These are phyloP conservation scores for Hydrolagus colliei DNA, from an alignment of 2,797 vertebrate species.

Conservation along the genomic window DNA sequence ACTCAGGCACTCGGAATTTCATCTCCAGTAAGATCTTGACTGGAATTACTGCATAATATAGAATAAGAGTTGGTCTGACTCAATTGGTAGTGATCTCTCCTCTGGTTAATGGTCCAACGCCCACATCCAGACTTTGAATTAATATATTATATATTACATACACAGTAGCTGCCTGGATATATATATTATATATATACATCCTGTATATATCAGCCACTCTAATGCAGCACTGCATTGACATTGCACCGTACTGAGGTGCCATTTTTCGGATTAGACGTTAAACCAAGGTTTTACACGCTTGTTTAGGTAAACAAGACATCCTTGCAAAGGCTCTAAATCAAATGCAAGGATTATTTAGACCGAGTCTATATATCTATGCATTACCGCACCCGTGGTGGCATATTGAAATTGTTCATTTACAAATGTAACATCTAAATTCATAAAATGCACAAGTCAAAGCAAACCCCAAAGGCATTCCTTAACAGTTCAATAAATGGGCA, in stretches of 20 bases:
- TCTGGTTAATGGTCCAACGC: no score
- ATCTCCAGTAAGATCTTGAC: neutral
- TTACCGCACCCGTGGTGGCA: neutral
- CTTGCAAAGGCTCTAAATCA: neutral
- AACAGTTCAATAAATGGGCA: neutral
- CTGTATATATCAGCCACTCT: no score
- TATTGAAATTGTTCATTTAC: neutral
- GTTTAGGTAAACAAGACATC: neutral
- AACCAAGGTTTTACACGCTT: neutral
- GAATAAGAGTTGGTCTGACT: neutral
- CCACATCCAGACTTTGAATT: no score
- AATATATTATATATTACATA: no score
- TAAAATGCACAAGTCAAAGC: neutral
- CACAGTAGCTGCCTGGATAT: no score
- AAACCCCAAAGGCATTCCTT: neutral
- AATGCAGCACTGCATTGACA: no score
- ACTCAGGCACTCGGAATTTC: neutral
- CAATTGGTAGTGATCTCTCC: no score
- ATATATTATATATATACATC: no score
- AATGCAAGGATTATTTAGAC: neutral
- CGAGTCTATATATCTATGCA: neutral
- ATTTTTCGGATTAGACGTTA: neutral
- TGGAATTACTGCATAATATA: neutral
- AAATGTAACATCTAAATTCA: neutral
- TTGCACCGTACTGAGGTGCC: neutral